A percentile compares a stretch with the other conserved stretches of the same genome.
phyloP scores from a whole-genome alignment of 1,140 invertebrate species.

The Dinoponera quadriceps region DNA sequence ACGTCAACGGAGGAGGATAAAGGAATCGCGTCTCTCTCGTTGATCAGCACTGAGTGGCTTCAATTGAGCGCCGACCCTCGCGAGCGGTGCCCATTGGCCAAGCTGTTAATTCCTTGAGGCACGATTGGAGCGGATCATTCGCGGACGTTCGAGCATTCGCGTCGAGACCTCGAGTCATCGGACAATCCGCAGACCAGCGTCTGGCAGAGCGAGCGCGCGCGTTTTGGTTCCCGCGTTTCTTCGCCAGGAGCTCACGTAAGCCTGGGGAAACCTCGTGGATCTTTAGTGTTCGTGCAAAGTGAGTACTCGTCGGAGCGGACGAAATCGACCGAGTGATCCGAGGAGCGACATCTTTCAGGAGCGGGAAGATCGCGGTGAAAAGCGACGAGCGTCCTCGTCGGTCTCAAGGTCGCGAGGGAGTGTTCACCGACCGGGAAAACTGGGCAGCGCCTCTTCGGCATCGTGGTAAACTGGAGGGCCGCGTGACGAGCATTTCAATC shows the following conservation, averaged over 20 bases:
- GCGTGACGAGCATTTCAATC: not conserved
- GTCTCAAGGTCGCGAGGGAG: not conserved
- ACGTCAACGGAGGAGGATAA: conserved; percentile 68
- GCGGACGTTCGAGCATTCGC: conserved; percentile 66
- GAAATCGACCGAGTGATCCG: not conserved
- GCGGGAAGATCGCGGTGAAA: not conserved
- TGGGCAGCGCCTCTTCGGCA: not conserved
- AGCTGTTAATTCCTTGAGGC: conserved; percentile 77
- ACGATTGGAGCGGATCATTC: conserved; percentile 71
- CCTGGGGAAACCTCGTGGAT: not conserved
- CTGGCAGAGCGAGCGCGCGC: conserved; percentile 17
- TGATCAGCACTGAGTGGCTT: conserved; percentile 77
- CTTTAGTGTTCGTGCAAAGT: not conserved
- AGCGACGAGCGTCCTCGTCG: not conserved
- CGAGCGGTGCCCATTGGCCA: conserved; percentile 77
- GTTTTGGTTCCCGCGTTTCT: not conserved
- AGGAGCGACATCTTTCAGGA: not conserved
- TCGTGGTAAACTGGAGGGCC: not conserved
- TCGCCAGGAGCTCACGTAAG: not conserved
- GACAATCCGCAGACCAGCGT: conserved; percentile 52
- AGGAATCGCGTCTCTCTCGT: conserved; percentile 71
- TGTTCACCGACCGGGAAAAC: conserved; percentile 9
- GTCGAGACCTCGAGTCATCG: conserved; percentile 59
- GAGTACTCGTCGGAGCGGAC: not conserved
- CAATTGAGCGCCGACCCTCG: conserved; percentile 78